Evolutionary conservation across 2,888 invertebrate genomes (phyloP).

Genomic region (Actias luna): DNA sequence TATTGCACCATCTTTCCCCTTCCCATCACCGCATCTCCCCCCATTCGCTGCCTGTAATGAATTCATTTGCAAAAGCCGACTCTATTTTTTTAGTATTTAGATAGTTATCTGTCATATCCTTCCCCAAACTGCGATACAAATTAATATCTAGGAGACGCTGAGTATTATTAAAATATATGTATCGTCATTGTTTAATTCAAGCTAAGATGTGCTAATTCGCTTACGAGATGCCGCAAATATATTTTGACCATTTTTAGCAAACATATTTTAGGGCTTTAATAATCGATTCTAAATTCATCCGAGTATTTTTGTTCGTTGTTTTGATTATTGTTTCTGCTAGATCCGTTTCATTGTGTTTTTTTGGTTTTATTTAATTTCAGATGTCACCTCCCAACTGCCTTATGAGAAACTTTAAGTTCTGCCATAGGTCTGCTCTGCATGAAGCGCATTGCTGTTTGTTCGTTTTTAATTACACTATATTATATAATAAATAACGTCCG

Average conservation of each 20-base stretch:
- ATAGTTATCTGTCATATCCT: background rate
- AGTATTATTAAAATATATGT: background rate
- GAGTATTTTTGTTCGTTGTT: background rate
- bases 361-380: conserved; percentile 87
- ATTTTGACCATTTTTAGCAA: too few relatives aligned
- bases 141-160: background rate
- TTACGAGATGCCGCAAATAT: background rate
- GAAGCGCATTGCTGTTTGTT: conserved; percentile 71
- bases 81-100: background rate
- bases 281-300: background rate
- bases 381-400: conserved; percentile 94
- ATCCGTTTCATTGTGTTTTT: conserved; percentile 43
- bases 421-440: conserved; percentile 79
- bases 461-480: conserved; percentile 51
- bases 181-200: background rate
- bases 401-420: conserved; percentile 94
- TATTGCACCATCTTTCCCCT: too few relatives aligned
- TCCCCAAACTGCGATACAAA: background rate
- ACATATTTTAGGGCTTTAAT: background rate
- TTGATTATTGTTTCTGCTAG: conserved; percentile 4
- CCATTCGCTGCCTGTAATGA: conserved; percentile 48
- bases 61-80: conserved; percentile 50
- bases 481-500: conserved; percentile 40
- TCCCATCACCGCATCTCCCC: conserved; percentile 13
- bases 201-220: conserved; percentile 4